Conservation (phyloP, 2,113 vertebrate species). For the Muscicapa adusta region DNA sequence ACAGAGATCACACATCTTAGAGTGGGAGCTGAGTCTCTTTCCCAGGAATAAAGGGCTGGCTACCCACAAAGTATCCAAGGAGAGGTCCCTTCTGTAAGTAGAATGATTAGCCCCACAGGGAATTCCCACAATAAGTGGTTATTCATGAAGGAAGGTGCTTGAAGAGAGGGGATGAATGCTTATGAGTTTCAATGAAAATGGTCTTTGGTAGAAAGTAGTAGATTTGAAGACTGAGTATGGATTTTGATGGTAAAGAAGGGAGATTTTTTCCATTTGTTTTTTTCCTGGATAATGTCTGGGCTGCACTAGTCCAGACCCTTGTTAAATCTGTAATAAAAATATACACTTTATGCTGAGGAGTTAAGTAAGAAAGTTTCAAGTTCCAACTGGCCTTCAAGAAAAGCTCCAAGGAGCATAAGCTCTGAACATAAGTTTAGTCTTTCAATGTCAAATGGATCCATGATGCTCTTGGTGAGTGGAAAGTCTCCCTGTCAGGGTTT, state of each 20-base stretch:
- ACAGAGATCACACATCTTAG: neutral
- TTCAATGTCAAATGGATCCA: neutral
- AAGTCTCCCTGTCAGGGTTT: neutral
- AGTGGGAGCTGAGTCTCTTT: neutral
- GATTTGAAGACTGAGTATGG: neutral
- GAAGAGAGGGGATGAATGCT: neutral
- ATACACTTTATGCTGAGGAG: neutral
- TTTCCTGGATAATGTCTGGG: neutral
- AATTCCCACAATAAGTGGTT: neutral
- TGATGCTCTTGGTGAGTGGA: rapidly evolving
- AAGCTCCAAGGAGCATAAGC: neutral
- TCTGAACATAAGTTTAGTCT: neutral
- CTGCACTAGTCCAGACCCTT: neutral
- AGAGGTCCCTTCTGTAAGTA: neutral
- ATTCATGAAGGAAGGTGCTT: slow-evolving; percentile 26
- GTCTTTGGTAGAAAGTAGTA: neutral
- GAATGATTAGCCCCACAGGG: neutral
- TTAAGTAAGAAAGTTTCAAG: neutral
- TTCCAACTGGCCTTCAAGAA: neutral
- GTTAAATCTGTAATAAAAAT: neutral
- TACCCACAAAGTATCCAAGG: neutral
- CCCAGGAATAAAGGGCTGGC: neutral
- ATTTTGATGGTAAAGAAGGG: neutral
- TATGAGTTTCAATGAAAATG: neutral
- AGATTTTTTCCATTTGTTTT: neutral